These are phyloP conservation scores for Polydrusus pterygomalis DNA, from an alignment of 2,888 invertebrate species.

Conservation along the genomic window DNA sequence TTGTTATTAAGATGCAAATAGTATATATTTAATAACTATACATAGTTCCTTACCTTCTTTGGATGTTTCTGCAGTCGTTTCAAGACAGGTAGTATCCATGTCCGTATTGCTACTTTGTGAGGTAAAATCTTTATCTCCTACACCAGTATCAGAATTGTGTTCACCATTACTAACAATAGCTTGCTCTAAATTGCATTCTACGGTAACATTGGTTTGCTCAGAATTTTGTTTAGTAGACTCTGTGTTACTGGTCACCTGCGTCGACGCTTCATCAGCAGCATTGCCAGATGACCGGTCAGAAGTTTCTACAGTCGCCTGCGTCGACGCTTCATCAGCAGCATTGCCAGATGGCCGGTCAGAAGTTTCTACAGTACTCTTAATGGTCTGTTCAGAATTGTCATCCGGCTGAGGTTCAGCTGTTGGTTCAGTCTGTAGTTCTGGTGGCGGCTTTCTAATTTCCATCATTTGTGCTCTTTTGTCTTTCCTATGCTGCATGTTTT, in stretches of 20 bases:
- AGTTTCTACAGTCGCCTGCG: not conserved
- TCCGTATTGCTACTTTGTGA: not conserved
- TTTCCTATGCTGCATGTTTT: conserved; percentile 60
- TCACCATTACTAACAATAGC: not conserved
- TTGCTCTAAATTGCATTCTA: not conserved
- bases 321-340: not conserved
- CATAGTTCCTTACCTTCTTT: conserved; percentile 4
- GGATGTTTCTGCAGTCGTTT: not conserved
- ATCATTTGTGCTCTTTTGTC: conserved; percentile 46
- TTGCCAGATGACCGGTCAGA: not conserved
- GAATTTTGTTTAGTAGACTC: not conserved
- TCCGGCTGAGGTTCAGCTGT: not conserved
- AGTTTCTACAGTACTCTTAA: not conserved
- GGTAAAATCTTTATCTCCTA: not conserved
- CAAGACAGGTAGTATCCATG: not conserved
- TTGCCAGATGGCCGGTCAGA: not conserved
- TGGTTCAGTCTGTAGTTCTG: not conserved
- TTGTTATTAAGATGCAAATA: too few relatives aligned
- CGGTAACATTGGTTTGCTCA: not conserved
- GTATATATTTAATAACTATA: too few relatives aligned
- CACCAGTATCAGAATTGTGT: not conserved
- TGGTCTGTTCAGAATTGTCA: not conserved
- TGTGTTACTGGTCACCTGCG: not conserved
- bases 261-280: not conserved
- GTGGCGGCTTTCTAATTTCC: conserved; percentile 41